These are phyloP conservation scores for Limnephilus auricula DNA, from an alignment of 2,888 invertebrate genomes.

Conservation along the genomic window DNA sequence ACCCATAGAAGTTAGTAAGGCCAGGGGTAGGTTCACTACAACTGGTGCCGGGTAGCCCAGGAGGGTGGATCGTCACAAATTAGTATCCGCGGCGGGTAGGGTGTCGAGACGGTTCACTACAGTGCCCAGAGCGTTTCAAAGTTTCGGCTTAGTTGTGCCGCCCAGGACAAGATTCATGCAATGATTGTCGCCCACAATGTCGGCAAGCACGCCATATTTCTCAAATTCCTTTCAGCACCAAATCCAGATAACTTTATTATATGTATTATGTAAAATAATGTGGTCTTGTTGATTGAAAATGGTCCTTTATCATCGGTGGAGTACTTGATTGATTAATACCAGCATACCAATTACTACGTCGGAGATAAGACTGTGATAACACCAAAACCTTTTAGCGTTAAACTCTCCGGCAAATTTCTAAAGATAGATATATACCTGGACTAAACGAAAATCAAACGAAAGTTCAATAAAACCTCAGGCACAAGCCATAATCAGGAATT, in stretches of 20 bases:
- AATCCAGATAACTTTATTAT: neutral
- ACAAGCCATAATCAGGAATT: neutral
- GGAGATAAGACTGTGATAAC: slow-evolving; percentile 7
- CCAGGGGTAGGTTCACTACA: too few relatives aligned
- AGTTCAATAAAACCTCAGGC: slow-evolving; percentile 2
- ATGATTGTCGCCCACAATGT: neutral
- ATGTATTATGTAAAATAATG: slow-evolving; percentile 21
- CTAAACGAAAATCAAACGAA: neutral
- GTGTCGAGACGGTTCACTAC: too few relatives aligned
- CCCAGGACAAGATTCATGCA: neutral
- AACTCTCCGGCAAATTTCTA: neutral
- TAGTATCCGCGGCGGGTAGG: too few relatives aligned
- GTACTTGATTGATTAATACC: slow-evolving; percentile 19
- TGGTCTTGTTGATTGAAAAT: slow-evolving; percentile 4
- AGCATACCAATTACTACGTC: slow-evolving; percentile 14
- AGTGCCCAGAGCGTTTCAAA: too few relatives aligned
- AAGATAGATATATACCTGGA: neutral
- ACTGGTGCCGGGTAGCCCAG: too few relatives aligned
- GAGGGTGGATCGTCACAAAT: too few relatives aligned
- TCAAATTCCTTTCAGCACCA: neutral
- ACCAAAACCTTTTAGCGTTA: slow-evolving; percentile 4
- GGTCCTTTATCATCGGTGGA: neutral
- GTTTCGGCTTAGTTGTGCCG: neutral
- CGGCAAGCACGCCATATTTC: neutral
- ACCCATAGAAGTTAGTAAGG: too few relatives aligned